phyloP scores from a whole-genome alignment of 2,888 invertebrate species.

The Thymelicus sylvestris region DNA sequence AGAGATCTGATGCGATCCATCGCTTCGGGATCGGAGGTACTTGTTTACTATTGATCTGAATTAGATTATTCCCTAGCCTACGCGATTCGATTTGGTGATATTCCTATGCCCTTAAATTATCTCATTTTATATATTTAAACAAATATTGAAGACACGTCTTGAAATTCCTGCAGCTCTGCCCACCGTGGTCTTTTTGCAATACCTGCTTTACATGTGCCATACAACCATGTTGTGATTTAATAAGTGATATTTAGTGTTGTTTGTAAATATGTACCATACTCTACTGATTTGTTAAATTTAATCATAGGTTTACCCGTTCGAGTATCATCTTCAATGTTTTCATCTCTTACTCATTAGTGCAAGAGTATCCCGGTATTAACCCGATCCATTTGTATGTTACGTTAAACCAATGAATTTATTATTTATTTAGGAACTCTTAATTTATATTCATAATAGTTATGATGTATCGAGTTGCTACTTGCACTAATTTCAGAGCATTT shows the following conservation, averaged over 20 bases:
- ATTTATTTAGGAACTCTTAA: slow-evolving; percentile 35
- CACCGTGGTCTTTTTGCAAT: slow-evolving; percentile 53
- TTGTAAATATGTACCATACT: slow-evolving; percentile 84
- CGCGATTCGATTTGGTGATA: slow-evolving; percentile 75
- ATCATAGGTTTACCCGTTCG: slow-evolving; percentile 68
- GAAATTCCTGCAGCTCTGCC: slow-evolving; percentile 43
- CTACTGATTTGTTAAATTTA: slow-evolving; percentile 68
- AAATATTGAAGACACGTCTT: slow-evolving; percentile 76
- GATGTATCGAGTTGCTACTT: slow-evolving; percentile 46
- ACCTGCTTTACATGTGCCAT: slow-evolving; percentile 82
- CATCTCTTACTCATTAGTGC: slow-evolving; percentile 58
- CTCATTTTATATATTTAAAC: slow-evolving; percentile 47
- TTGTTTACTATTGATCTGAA: slow-evolving; percentile 75
- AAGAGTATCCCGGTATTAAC: slow-evolving; percentile 47
- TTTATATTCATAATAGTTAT: slow-evolving; percentile 34
- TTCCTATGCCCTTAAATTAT: slow-evolving; percentile 63
- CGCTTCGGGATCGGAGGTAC: slow-evolving; percentile 55
- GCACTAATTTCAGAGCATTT: slow-evolving; percentile 51
- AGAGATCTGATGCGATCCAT: slow-evolving; percentile 83
- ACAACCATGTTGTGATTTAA: slow-evolving; percentile 83
- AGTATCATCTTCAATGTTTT: slow-evolving; percentile 56
- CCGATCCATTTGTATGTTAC: slow-evolving; percentile 38
- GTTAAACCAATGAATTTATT: slow-evolving; percentile 44
- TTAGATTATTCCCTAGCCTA: slow-evolving; percentile 68
- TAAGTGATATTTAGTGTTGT: slow-evolving; percentile 84